Percentiles rank a stretch among this genome's conserved stretches.
phyloP scores from a whole-genome alignment of 2,113 vertebrate species.

The Nyctereutes procyonoides region DNA sequence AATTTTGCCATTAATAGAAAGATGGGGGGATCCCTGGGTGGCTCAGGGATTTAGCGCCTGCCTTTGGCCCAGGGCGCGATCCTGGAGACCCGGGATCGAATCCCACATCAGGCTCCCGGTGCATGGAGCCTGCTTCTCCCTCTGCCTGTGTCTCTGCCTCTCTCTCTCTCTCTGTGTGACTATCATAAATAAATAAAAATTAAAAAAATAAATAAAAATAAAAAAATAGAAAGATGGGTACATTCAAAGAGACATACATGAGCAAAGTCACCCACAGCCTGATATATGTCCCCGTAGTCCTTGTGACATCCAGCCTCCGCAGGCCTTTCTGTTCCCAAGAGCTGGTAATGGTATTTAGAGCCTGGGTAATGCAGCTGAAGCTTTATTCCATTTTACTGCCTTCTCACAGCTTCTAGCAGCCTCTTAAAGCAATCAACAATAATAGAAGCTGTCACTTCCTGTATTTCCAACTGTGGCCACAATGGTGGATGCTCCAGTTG shows the following conservation, averaged over 20 bases:
- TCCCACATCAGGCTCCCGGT: too few relatives aligned
- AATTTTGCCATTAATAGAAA: neutral
- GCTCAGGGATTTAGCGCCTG: too few relatives aligned
- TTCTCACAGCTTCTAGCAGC: neutral
- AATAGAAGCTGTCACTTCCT: conserved; percentile 51
- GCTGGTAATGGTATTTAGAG: neutral
- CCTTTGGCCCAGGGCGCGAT: too few relatives aligned
- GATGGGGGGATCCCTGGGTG: too few relatives aligned
- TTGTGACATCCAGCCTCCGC: neutral
- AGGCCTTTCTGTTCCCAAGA: neutral
- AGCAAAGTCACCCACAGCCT: neutral
- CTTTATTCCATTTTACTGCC: neutral
- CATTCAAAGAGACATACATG: neutral
- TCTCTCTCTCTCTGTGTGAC: too few relatives aligned
- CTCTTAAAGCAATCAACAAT: conserved; percentile 39
- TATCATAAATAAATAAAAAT: too few relatives aligned
- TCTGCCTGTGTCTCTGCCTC: too few relatives aligned
- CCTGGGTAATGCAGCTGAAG: neutral
- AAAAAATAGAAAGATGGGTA: neutral
- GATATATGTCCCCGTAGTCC: neutral
- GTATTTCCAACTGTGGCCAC: conserved; percentile 8
- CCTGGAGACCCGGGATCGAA: too few relatives aligned
- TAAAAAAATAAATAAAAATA: too few relatives aligned
- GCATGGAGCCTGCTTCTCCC: too few relatives aligned
- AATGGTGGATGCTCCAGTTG: neutral